phyloP scores from a whole-genome alignment of 2,888 invertebrate genomes.

The Cephus spinipes region DNA sequence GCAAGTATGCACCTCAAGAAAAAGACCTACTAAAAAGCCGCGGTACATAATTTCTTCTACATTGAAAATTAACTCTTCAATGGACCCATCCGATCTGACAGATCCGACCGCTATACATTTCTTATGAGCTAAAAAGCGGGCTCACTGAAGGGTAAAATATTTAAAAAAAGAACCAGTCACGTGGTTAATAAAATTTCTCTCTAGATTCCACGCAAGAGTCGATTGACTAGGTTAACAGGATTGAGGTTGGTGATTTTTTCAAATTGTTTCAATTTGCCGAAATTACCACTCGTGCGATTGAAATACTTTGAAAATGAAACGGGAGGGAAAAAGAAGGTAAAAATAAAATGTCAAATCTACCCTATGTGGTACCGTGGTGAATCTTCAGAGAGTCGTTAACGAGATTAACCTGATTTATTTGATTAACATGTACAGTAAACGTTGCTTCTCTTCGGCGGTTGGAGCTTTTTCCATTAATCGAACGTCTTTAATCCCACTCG shows the following conservation, averaged over 20 bases:
- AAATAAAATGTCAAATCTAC: not conserved
- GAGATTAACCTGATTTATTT: not conserved
- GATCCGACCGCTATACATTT: not conserved
- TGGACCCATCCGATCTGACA: not conserved
- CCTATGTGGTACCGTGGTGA: not conserved
- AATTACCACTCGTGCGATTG: not conserved
- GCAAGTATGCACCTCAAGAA: not conserved
- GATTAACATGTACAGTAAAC: not conserved
- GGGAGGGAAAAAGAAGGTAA: not conserved
- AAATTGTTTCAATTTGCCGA: not conserved
- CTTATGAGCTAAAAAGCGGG: not conserved
- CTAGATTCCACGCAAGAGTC: not conserved
- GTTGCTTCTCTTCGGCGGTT: not conserved
- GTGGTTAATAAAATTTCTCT: not conserved
- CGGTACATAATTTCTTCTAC: not conserved
- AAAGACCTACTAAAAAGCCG: not conserved
- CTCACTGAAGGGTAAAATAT: not conserved
- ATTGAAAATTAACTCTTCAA: not conserved
- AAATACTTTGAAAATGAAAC: too few relatives aligned
- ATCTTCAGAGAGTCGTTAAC: not conserved
- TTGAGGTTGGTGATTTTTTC: not conserved
- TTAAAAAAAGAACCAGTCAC: not conserved
- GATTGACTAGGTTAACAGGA: not conserved
- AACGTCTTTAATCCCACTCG: not conserved
- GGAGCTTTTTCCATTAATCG: not conserved